These are phyloP conservation scores for Brotula barbata DNA, from an alignment of 2,797 vertebrate species.

Conservation along the genomic window DNA sequence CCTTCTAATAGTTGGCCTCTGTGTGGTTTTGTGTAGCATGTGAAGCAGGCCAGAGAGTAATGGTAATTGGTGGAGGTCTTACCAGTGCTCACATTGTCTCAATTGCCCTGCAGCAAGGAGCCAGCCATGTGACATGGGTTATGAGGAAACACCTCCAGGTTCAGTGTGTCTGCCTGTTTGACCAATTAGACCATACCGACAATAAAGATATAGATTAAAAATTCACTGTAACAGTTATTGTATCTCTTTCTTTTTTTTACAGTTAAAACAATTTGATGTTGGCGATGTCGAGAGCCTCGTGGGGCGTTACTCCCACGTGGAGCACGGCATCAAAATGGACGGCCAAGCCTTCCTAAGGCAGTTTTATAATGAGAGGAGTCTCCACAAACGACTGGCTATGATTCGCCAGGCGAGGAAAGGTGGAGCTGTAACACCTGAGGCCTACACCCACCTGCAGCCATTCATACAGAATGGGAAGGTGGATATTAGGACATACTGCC, in stretches of 20 bases:
- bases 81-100: slow-evolving; percentile 81
- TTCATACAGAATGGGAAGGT: slow-evolving; percentile 73
- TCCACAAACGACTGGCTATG: slow-evolving; percentile 79
- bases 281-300: slow-evolving; percentile 82
- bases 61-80: slow-evolving; percentile 82
- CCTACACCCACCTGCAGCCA: slow-evolving; percentile 77
- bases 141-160: slow-evolving; percentile 84
- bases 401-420: slow-evolving; percentile 81
- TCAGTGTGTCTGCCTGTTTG: slow-evolving; percentile 41
- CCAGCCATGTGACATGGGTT: slow-evolving; percentile 81
- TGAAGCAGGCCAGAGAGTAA: slow-evolving; percentile 73
- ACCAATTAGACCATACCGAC: slow-evolving; percentile 9
- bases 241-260: slow-evolving; percentile 6
- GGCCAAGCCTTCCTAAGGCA: slow-evolving; percentile 78
- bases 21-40: slow-evolving; percentile 66
- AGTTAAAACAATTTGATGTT: slow-evolving; percentile 84
- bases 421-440: slow-evolving; percentile 81
- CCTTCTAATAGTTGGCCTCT: slow-evolving; percentile 7
- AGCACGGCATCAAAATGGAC: slow-evolving; percentile 82
- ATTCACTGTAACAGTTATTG: neutral
- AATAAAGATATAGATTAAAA: neutral
- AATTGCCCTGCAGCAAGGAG: slow-evolving; percentile 78
- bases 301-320: slow-evolving; percentile 81
- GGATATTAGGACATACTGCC: slow-evolving; percentile 74
- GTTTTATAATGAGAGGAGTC: slow-evolving; percentile 80